Conservation (phyloP, 2,797 vertebrate species). For the Sebastes taczanowskii region DNA sequence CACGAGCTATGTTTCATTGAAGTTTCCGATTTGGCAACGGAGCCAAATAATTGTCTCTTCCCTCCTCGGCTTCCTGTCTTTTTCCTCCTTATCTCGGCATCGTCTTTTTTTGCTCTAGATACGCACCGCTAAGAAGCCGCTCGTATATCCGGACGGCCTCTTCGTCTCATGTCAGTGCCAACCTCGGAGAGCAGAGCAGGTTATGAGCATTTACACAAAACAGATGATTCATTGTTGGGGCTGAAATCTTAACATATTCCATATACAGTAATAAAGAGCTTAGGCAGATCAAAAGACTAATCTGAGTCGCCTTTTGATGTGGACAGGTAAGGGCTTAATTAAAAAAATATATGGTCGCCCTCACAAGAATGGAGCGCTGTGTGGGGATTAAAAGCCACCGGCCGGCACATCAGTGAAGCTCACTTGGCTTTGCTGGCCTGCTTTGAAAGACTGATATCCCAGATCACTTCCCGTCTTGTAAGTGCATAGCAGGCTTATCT, state of each 20-base stretch:
- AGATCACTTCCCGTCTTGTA: conserved; percentile 78
- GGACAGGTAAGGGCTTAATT: conserved; percentile 75
- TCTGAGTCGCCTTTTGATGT: conserved; percentile 72
- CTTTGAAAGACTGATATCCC: conserved; percentile 83
- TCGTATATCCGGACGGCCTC: conserved; percentile 60
- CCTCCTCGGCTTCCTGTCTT: conserved; percentile 44
- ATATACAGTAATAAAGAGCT: conserved; percentile 76
- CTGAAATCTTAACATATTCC: conserved; percentile 71
- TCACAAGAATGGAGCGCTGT: conserved; percentile 58
- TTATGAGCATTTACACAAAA: conserved; percentile 68
- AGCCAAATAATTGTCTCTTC: conserved; percentile 69
- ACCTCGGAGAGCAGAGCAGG: conserved; percentile 32
- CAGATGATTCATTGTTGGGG: conserved; percentile 74
- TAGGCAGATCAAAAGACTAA: conserved; percentile 76
- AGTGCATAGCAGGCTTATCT: conserved; percentile 81
- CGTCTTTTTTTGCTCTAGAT: conserved; percentile 48
- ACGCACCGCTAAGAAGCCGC: conserved; percentile 55
- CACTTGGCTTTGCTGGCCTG: conserved; percentile 70
- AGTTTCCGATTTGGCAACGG: conserved; percentile 41
- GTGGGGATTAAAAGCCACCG: conserved; percentile 68
- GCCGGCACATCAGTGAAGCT: conserved; percentile 72
- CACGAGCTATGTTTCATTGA: conserved; percentile 36
- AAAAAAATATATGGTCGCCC: conserved; percentile 49
- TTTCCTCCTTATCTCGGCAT: conserved; percentile 56
- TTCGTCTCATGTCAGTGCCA: conserved; percentile 60